Percentiles rank a stretch among this genome's conserved stretches.
Evolutionary conservation across 2,888 invertebrate genomes (phyloP).

Genomic region (Lithodes maja): DNA sequence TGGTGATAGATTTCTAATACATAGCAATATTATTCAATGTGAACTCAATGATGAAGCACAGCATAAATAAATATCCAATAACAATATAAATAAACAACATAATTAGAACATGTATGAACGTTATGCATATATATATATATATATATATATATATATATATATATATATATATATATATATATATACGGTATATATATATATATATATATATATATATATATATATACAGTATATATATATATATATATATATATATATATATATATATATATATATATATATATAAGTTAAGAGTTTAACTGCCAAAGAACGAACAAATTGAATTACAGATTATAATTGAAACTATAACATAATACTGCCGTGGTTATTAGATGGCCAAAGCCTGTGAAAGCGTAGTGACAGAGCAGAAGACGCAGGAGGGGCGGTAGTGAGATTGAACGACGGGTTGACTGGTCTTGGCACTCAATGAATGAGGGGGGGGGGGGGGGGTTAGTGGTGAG

Average conservation of each 20-base stretch:
- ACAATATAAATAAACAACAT: neutral
- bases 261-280: too few relatives aligned
- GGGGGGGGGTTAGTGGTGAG: neutral
- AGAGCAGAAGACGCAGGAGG: neutral
- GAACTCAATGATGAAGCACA: too few relatives aligned
- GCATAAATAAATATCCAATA: neutral
- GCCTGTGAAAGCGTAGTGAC: too few relatives aligned
- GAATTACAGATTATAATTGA: too few relatives aligned
- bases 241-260: too few relatives aligned
- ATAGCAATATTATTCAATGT: too few relatives aligned
- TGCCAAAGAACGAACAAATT: too few relatives aligned
- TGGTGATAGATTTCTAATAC: too few relatives aligned
- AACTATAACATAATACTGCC: too few relatives aligned
- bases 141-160: conserved; percentile 23
- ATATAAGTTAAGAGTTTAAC: too few relatives aligned
- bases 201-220: neutral
- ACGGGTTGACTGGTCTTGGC: conserved; percentile 16
- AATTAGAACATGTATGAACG: too few relatives aligned
- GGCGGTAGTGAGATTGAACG: neutral
- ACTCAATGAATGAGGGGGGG: conserved; percentile 15
- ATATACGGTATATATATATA: neutral
- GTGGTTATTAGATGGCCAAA: too few relatives aligned
- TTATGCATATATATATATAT: neutral
- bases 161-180: conserved; percentile 1
- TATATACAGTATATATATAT: neutral